Conservation (phyloP, 2,888 invertebrate genomes). For the Euplexia lucipara region DNA sequence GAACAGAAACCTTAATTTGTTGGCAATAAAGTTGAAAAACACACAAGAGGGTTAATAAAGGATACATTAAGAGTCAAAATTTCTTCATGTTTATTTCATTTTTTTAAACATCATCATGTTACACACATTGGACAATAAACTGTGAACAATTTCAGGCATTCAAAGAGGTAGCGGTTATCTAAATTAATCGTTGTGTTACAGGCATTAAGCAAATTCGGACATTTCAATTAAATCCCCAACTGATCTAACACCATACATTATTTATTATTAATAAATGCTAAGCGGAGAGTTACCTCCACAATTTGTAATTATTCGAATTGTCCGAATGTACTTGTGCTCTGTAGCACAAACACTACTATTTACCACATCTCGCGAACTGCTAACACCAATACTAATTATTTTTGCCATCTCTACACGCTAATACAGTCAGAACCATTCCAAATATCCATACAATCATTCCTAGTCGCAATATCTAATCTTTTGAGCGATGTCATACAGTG, state of each 20-base stretch:
- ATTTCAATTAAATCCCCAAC: conserved; percentile 41
- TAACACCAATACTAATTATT: conserved; percentile 67
- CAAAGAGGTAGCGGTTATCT: conserved; percentile 87
- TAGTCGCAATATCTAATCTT: conserved; percentile 49
- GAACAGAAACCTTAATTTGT: too few relatives aligned
- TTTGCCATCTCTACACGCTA: conserved; percentile 66
- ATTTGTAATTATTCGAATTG: conserved; percentile 50
- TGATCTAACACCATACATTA: conserved; percentile 53
- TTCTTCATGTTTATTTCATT: conserved; percentile 84
- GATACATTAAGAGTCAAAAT: conserved; percentile 77
- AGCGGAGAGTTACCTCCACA: conserved; percentile 32
- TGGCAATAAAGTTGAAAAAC: too few relatives aligned
- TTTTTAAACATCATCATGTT: conserved; percentile 82
- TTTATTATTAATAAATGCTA: conserved; percentile 65
- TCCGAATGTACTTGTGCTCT: conserved; percentile 50
- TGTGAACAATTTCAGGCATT: conserved; percentile 87
- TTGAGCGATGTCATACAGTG: conserved; percentile 44
- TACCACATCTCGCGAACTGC: conserved; percentile 74
- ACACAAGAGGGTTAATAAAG: conserved; percentile 48
- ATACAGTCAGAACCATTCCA: conserved; percentile 68
- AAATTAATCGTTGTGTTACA: conserved; percentile 69
- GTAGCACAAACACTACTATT: conserved; percentile 64
- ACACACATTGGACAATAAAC: conserved; percentile 81
- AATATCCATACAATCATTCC: conserved; percentile 52
- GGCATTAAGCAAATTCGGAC: conserved; percentile 24